These are phyloP conservation scores for Drosophila vallismaia DNA, from an alignment of 2,888 invertebrate species.

Conservation along the genomic window DNA sequence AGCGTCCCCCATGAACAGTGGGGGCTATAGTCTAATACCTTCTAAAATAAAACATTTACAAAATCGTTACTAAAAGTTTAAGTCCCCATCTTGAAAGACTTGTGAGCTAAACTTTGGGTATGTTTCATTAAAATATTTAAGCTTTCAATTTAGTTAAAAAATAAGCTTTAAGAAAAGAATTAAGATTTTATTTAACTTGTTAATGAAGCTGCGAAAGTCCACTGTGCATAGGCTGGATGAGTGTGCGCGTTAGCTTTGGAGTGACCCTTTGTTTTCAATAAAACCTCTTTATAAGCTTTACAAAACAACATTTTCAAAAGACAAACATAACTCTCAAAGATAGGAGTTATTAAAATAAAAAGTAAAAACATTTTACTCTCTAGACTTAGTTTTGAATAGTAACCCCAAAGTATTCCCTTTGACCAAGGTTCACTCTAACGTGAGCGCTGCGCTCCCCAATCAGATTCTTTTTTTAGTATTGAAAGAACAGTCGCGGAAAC, in stretches of 20 bases:
- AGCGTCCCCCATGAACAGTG: constrained; percentile 24
- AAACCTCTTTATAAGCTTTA: too few species aligned
- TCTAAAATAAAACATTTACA: background rate
- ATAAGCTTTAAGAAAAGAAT: background rate
- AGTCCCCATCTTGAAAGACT: background rate
- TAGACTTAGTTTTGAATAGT: background rate
- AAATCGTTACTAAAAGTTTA: background rate
- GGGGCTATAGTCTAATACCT: background rate
- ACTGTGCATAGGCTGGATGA: constrained; percentile 31
- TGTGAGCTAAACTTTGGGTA: background rate
- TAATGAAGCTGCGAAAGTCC: background rate
- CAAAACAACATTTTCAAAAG: background rate
- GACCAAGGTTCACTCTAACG: background rate
- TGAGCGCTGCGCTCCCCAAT: constrained; percentile 57
- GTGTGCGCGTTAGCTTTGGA: constrained; percentile 12
- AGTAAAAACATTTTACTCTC: background rate
- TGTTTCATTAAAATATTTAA: background rate
- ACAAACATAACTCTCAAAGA: background rate
- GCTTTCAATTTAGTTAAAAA: background rate
- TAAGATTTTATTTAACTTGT: background rate
- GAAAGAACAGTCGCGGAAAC: constrained; percentile 80
- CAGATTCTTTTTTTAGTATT: constrained; percentile 69
- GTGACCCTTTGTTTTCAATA: background rate
- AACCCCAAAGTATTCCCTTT: background rate
- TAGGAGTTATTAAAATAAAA: background rate